A percentile compares a stretch with the other conserved stretches of the same genome.
Conservation (phyloP, 2,888 invertebrate species). For the Alviniconcha strummeri region DNA sequence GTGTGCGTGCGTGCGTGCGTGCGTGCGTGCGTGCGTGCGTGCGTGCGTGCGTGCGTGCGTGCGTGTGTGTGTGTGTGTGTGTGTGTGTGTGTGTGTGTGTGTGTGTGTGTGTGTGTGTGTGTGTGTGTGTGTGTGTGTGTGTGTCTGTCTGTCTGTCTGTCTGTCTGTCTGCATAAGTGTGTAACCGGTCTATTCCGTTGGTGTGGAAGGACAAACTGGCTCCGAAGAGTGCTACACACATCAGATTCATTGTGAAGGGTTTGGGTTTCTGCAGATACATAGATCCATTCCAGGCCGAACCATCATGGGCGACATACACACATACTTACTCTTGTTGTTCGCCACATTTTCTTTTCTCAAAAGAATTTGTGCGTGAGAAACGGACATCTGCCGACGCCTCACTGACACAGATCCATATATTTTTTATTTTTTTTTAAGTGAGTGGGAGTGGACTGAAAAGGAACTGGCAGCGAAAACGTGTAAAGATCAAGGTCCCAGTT, state of each 20-base stretch:
- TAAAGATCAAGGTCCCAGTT: too few relatives aligned
- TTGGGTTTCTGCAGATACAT: neutral
- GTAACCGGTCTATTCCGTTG: neutral
- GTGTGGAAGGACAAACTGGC: neutral
- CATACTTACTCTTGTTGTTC: neutral
- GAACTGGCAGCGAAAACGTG: too few relatives aligned
- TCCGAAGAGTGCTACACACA: neutral
- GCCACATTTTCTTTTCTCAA: too few relatives aligned
- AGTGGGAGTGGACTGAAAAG: too few relatives aligned
- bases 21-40: constrained; percentile 13
- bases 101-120: constrained; percentile 12
- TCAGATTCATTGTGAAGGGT: too few relatives aligned
- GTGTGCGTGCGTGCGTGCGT: constrained; percentile 25
- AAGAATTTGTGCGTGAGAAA: too few relatives aligned
- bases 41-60: neutral
- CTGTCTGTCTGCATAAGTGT: neutral
- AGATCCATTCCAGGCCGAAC: neutral
- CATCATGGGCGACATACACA: neutral
- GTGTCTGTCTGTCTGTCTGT: neutral
- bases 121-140: constrained; percentile 16
- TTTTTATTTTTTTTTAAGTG: too few relatives aligned
- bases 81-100: neutral
- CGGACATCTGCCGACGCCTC: too few relatives aligned
- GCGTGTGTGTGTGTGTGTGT: neutral
- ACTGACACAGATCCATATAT: too few relatives aligned